A percentile compares a stretch with the other conserved stretches of the same genome.
phyloP scores from a whole-genome alignment of 2,113 vertebrate genomes.

The Promerops cafer region DNA sequence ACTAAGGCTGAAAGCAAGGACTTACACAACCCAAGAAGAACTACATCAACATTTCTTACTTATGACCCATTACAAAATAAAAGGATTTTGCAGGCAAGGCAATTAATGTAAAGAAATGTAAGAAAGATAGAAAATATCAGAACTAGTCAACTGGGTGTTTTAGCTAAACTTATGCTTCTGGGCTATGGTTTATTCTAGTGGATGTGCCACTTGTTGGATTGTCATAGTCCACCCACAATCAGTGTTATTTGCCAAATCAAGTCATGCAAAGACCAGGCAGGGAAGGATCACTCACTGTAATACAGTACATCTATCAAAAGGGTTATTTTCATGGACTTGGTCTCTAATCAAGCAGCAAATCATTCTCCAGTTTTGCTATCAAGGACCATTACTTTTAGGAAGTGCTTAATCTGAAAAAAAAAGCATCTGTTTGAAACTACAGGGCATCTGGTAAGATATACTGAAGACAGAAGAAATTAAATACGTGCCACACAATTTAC shows the following conservation, averaged over 20 bases:
- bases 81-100: not conserved
- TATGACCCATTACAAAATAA: not conserved
- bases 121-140: not conserved
- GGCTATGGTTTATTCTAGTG: not conserved
- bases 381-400: conserved; percentile 54
- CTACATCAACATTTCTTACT: not conserved
- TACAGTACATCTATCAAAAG: conserved; percentile 41
- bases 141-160: not conserved
- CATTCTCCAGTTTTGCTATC: conserved; percentile 33
- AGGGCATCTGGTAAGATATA: not conserved
- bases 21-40: not conserved
- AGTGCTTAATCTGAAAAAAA: conserved; percentile 51
- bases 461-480: conserved; percentile 6
- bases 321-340: conserved; percentile 34
- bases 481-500: not conserved
- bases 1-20: not conserved
- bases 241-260: conserved; percentile 52
- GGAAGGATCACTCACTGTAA: conserved; percentile 11
- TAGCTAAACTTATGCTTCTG: not conserved
- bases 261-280: conserved; percentile 37
- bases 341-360: conserved; percentile 54
- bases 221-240: not conserved
- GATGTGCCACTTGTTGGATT: not conserved
- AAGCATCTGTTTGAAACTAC: not conserved
- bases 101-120: not conserved